Conservation (phyloP, 35 echinoderm and acorn worm species). For the Antedon bifida region DNA sequence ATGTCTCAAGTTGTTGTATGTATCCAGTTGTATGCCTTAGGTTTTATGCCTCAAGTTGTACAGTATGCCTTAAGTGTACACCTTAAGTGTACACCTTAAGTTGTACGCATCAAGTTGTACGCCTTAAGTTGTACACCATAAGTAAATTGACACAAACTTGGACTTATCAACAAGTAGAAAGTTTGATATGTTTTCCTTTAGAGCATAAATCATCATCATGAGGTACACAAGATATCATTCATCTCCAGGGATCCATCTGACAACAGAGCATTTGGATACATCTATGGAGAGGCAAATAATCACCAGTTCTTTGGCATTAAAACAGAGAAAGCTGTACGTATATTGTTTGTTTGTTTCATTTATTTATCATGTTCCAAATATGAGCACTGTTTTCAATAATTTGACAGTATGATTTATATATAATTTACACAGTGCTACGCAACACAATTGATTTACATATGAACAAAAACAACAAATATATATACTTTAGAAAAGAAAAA, state of each 20-base stretch:
- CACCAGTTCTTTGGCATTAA: conserved; percentile 93
- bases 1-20: no score
- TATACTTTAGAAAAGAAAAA: background rate
- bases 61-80: no score
- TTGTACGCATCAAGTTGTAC: no score
- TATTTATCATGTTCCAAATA: background rate
- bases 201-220: conserved; percentile 48
- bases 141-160: no score
- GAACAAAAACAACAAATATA: background rate
- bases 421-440: no score
- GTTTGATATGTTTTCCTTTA: conserved; percentile 11
- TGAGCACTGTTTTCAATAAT: background rate
- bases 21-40: no score
- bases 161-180: no score
- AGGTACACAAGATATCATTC: conserved; percentile 86
- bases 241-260: conserved; percentile 79
- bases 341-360: background rate
- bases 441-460: no score
- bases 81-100: no score
- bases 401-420: no score
- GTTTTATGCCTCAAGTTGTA: no score
- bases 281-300: conserved; percentile 59
- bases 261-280: conserved; percentile 70
- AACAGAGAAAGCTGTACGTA: conserved; percentile 78
- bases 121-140: no score